phyloP scores from a whole-genome alignment of 2,888 invertebrate genomes.

The Teleiodes luculella region DNA sequence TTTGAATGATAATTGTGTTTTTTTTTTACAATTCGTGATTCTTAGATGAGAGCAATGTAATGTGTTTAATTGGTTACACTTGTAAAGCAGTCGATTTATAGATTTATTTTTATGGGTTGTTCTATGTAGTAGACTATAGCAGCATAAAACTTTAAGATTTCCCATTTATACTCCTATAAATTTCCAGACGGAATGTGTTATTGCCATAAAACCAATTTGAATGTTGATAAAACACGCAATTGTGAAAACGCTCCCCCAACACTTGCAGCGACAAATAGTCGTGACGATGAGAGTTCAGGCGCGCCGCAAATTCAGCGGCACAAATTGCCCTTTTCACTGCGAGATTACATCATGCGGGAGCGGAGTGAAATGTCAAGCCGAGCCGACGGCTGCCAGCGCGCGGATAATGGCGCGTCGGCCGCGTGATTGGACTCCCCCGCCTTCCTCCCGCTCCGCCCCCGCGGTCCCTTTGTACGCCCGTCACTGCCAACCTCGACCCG shows the following conservation, averaged over 20 bases:
- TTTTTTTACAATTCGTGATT: too few relatives aligned
- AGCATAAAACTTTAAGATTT: background rate
- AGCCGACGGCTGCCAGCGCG: constrained; percentile 78
- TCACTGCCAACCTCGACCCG: constrained; percentile 72
- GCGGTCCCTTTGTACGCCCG: constrained; percentile 71
- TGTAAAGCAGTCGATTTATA: too few relatives aligned
- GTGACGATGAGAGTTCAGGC: constrained; percentile 72
- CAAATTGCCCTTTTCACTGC: constrained; percentile 79
- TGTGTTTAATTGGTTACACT: too few relatives aligned
- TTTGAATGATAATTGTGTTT: too few relatives aligned
- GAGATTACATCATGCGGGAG: constrained; percentile 80
- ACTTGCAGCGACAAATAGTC: constrained; percentile 56
- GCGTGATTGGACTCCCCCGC: constrained; percentile 73
- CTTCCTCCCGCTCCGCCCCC: constrained; percentile 42
- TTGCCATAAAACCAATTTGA: constrained; percentile 14
- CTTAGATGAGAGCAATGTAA: too few relatives aligned
- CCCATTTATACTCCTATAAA: background rate
- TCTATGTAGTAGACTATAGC: background rate
- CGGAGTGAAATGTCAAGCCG: constrained; percentile 79
- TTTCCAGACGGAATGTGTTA: background rate
- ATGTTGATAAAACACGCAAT: constrained; percentile 20
- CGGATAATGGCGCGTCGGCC: constrained; percentile 78
- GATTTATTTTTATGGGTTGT: too few relatives aligned
- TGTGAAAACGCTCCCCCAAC: constrained; percentile 32
- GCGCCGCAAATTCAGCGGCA: constrained; percentile 77